These are phyloP conservation scores for Litocranius walleri DNA, from an alignment of 2,113 vertebrate species.

Conservation along the genomic window DNA sequence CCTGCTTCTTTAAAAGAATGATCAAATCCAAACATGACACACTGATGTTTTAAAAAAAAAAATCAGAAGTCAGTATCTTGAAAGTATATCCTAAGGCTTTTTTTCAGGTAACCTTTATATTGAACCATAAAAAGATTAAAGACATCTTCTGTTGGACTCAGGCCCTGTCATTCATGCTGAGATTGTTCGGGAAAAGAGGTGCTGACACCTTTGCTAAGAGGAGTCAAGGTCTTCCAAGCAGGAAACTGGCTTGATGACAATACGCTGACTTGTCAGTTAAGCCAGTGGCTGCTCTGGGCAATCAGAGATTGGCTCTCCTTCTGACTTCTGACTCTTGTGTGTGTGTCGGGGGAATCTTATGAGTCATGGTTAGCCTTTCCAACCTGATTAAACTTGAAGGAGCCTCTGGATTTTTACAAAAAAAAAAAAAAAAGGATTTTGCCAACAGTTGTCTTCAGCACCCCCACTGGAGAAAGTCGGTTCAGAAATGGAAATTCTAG, in stretches of 20 bases:
- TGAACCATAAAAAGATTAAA: background rate
- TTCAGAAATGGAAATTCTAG: constrained; percentile 76
- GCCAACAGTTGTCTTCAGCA: constrained; percentile 41
- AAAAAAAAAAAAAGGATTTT: constrained; percentile 49
- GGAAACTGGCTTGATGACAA: background rate
- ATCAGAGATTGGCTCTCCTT: background rate
- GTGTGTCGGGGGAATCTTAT: background rate
- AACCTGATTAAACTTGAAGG: constrained; percentile 8
- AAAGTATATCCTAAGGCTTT: background rate
- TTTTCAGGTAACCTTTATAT: background rate
- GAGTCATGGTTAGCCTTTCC: background rate
- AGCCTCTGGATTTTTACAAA: constrained; percentile 18
- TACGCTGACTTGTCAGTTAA: background rate
- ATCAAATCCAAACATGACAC: background rate
- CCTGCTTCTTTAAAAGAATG: background rate
- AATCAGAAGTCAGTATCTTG: background rate
- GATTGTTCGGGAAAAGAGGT: background rate
- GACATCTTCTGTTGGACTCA: background rate
- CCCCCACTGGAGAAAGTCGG: constrained; percentile 65
- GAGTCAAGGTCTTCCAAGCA: background rate
- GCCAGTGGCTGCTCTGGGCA: background rate
- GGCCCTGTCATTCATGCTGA: background rate
- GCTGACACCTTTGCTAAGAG: background rate
- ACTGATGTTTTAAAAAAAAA: background rate
- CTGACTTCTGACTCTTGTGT: background rate